Evolutionary conservation across 2,888 invertebrate species (phyloP).

Genomic region (Drosophila parthenogenetica): DNA sequence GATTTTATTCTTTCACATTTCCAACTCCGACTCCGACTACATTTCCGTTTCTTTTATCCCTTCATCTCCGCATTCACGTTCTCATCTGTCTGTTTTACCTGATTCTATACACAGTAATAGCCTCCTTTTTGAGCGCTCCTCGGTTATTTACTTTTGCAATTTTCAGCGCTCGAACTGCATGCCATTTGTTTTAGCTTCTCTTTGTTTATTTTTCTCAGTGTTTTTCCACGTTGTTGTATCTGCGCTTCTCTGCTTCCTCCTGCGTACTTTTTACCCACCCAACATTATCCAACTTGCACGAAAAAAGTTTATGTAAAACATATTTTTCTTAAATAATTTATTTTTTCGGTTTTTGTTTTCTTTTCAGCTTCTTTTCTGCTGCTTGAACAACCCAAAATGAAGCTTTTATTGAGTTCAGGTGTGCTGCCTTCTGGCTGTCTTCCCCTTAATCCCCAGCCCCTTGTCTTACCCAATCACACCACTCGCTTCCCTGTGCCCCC

Average conservation of each 20-base stretch:
- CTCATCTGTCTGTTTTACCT: conserved; percentile 17
- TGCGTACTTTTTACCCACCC: background rate
- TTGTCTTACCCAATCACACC: conserved; percentile 9
- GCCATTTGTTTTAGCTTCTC: conserved; percentile 72
- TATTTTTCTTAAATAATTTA: conserved; percentile 81
- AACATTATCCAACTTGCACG: background rate
- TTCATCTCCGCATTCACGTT: background rate
- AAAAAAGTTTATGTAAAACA: conserved; percentile 75
- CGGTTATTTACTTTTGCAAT: conserved; percentile 77
- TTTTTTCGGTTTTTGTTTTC: conserved; percentile 65
- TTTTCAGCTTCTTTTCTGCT: conserved; percentile 65
- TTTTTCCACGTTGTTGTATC: conserved; percentile 31
- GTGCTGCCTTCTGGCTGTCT: conserved; percentile 36
- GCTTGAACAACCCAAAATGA: conserved; percentile 78
- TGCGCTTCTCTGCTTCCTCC: conserved; percentile 17
- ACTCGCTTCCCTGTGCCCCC: conserved; percentile 2
- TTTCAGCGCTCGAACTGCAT: conserved; percentile 78
- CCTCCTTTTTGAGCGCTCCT: conserved; percentile 28
- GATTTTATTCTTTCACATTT: conserved; percentile 59
- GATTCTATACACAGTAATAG: conserved; percentile 21
- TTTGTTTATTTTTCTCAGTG: conserved; percentile 42
- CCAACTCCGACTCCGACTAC: background rate
- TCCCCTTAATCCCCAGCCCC: conserved; percentile 15
- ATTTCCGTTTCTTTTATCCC: background rate
- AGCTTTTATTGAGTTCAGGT: conserved; percentile 80